Evolutionary conservation across 1,140 invertebrate genomes (phyloP), one percentile per base, ranked within the genome.

Genomic region (Drosophila obscura): DNA sequence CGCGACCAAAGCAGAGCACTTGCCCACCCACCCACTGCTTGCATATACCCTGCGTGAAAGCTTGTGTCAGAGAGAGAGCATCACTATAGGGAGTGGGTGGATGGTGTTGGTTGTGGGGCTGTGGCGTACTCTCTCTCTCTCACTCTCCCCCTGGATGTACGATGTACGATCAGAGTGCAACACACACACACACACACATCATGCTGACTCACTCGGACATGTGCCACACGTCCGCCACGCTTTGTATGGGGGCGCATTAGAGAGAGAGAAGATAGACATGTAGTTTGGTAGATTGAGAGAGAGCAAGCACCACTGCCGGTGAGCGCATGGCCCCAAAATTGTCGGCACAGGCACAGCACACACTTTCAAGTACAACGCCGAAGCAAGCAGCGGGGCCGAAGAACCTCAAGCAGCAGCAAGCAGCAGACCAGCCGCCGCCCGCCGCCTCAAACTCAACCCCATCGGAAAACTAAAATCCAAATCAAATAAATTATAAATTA

Each of bases 311-410:
- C 24, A 61, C 60, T 66, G 51, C 51, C 41, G 69, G 35, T 64
- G 74, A 74, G 77, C 77, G 77, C 77, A 78, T 82, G 73, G 73
- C 68, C 77, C 74, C 68, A 69, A 67, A 80, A 68, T 62, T 51
- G 77, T 82, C 73, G 35, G 53, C 64, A 64, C 56, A 46, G 71
- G 71, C 62, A 45, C 49, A 61, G 73, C 66, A 69, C 76, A 41
- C 78, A 83, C 65, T 83, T 87, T 82, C 83, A 87, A 85, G 81
- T 85, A 85, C 78, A 85, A 88, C 79, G 74, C 77, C 74, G 77
- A 73, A 72, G 76, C 75, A 73, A 74, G 73, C 73, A 80, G 74
- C 66, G 80, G 80, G 80, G 80, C 80, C 63, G 63, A 65, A 72
- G 51, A 78, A 65, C 68, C 35, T 13, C 35, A 56, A 66, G 63